Conservation (phyloP, 2,888 invertebrate species). For the Germaria angustata region DNA sequence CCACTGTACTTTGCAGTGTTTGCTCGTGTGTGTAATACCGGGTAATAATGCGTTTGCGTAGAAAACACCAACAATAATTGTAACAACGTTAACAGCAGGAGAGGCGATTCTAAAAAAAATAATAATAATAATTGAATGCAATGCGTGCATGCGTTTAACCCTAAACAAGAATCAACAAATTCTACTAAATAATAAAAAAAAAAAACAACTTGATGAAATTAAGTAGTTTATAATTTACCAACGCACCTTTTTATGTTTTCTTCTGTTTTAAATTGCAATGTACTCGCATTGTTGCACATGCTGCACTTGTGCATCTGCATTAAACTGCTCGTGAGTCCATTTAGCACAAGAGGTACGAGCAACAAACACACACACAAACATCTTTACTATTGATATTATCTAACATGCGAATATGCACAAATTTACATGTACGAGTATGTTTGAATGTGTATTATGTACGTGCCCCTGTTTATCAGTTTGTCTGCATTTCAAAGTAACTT, state of each 20-base stretch:
- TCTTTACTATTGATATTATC: conserved; percentile 6
- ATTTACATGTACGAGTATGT: conserved; percentile 31
- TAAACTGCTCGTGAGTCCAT: not conserved
- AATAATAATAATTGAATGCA: conserved; percentile 12
- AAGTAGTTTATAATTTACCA: conserved; percentile 40
- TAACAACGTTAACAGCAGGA: conserved; percentile 32
- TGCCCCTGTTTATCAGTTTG: conserved; percentile 3
- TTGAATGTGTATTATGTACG: not conserved
- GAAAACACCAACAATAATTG: conserved; percentile 23
- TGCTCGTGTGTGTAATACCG: conserved; percentile 33
- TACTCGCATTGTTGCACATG: not conserved
- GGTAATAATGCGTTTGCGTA: conserved; percentile 55
- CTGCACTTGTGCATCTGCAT: conserved; percentile 28
- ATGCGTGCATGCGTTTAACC: conserved; percentile 47
- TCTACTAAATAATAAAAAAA: conserved; percentile 1
- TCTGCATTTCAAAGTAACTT: conserved; percentile 18
- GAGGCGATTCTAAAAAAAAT: not conserved
- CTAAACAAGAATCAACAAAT: conserved; percentile 13
- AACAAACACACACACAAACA: not conserved
- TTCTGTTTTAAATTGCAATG: conserved; percentile 1
- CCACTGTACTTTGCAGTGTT: conserved; percentile 27
- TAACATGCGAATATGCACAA: not conserved
- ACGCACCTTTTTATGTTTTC: conserved; percentile 51
- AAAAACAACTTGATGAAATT: conserved; percentile 42
- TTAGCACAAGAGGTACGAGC: not conserved